Conservation (phyloP, 1,140 invertebrate species). For the Trichoplusia ni region DNA sequence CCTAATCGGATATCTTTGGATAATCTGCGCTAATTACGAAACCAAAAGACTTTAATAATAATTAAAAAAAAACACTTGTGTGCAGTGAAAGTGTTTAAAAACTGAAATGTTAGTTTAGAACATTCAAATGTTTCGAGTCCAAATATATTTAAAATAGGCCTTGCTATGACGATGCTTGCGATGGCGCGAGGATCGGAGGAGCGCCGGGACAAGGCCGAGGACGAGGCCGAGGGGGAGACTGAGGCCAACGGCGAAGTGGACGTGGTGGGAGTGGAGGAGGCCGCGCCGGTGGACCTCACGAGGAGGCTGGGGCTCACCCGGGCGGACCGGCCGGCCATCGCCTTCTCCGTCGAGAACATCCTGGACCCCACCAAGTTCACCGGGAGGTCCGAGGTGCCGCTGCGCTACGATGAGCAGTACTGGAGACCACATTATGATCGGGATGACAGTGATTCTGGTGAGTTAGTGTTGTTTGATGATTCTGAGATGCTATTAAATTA, state of each 20-base stretch:
- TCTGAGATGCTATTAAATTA: not conserved
- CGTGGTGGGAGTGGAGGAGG: constrained; percentile 74
- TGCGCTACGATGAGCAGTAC: constrained; percentile 77
- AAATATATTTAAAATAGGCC: constrained; percentile 48
- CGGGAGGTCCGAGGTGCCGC: constrained; percentile 80
- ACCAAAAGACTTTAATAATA: not conserved
- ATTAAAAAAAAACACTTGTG: not conserved
- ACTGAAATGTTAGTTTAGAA: constrained; percentile 20
- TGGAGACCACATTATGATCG: constrained; percentile 84
- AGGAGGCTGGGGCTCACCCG: constrained; percentile 67
- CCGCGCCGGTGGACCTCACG: constrained; percentile 73
- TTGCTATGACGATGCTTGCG: constrained; percentile 80
- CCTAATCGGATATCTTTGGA: no score
- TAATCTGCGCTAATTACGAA: no score
- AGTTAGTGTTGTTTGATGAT: constrained; percentile 28
- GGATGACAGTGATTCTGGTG: constrained; percentile 83
- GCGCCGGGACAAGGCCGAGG: constrained; percentile 55
- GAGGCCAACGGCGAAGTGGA: constrained; percentile 70
- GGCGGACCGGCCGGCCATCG: constrained; percentile 79
- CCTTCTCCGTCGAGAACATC: constrained; percentile 96
- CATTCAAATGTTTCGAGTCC: constrained; percentile 31
- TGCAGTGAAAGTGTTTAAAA: constrained; percentile 48
- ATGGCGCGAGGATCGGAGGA: constrained; percentile 75
- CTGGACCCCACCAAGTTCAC: constrained; percentile 95
- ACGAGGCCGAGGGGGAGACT: constrained; percentile 55